Evolutionary conservation across 2,797 vertebrate genomes (phyloP).

Genomic region (Rhabdomys pumilio): DNA sequence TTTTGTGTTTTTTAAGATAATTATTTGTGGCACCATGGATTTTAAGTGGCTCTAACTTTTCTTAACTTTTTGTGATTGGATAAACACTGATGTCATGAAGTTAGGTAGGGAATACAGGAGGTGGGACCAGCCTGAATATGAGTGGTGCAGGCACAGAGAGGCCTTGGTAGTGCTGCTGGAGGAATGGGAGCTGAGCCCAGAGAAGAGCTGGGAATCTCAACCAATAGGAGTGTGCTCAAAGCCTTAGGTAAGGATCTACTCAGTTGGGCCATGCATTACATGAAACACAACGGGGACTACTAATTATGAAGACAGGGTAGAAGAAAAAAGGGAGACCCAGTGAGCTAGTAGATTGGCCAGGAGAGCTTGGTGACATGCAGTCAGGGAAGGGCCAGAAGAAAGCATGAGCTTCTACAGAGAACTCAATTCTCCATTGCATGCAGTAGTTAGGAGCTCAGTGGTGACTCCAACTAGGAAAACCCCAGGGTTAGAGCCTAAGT

Average conservation of each 20-base stretch:
- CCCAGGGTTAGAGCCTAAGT: not conserved
- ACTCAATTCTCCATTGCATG: not conserved
- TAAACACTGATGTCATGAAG: not conserved
- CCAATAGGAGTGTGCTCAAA: not conserved
- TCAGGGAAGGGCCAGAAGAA: not conserved
- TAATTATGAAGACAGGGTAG: not conserved
- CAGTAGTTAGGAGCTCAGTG: not conserved
- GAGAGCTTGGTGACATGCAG: not conserved
- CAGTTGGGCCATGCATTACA: not conserved
- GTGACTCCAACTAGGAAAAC: not conserved
- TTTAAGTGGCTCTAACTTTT: not conserved
- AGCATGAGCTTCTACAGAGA: not conserved
- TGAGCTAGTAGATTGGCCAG: not conserved
- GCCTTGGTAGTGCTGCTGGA: not conserved
- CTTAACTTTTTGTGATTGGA: not conserved
- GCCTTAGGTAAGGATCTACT: not conserved
- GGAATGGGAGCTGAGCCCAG: not conserved
- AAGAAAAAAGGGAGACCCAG: not conserved
- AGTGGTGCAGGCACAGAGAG: not conserved
- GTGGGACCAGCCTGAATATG: not conserved
- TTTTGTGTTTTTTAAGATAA: constrained; percentile 1
- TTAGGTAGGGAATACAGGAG: not conserved
- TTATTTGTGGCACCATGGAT: constrained; percentile 8
- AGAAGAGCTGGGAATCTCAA: not conserved
- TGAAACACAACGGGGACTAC: not conserved